Base-by-base conservation (phyloP, 1,140 invertebrate species). In the Caenorhabditis inopinata region DNA sequence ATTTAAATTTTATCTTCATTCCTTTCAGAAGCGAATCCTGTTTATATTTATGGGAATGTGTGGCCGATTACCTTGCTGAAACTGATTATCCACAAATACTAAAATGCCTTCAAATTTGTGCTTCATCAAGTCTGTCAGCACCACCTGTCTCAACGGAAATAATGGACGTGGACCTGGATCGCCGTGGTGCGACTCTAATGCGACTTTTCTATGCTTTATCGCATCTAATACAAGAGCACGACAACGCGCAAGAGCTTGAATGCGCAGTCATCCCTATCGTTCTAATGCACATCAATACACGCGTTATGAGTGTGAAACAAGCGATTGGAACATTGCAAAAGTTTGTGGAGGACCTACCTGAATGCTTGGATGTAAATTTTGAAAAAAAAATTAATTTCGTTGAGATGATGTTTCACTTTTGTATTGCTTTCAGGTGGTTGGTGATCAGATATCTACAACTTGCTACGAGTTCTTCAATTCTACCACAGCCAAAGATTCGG, bases 41-140 rank as follows among this genome's bases (percentile, higher is more conserved):
- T 68, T 7, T 68, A 7, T 68, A 21, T 42, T 32, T 21, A 68
- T 68, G 58, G 58, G 32, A 68, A 68, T 68, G 58, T 42, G 58
- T 68, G 21, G 58, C 58, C 21, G 32, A 68, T 38, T 68, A 68
- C 38, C 58, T 68, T 1, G 29, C 16, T 12, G 58, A 68, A 68
- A 21, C 58, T 2, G 58, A 68, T 21, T 68, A 68, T 12, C 2
- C 29, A 16, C 2, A 16, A 3, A 68, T 68, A 16, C 32, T 68
- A 25, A 68, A 68, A 38, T 68, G 58, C n/a, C 58, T 68, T 23
- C 29, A 68, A 68, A 35, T 68, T 4, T 68, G 58, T 38, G 58
- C 58, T 23, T 32, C 53, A 16, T 32, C 53, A 38, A 1, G 32
- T 38, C 21, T 68, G 4, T 68, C 32, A 2, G n/a, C n/a, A 11